These are phyloP conservation scores for Papilio glaucus DNA, from an alignment of 1,140 invertebrate species.

Conservation along the genomic window DNA sequence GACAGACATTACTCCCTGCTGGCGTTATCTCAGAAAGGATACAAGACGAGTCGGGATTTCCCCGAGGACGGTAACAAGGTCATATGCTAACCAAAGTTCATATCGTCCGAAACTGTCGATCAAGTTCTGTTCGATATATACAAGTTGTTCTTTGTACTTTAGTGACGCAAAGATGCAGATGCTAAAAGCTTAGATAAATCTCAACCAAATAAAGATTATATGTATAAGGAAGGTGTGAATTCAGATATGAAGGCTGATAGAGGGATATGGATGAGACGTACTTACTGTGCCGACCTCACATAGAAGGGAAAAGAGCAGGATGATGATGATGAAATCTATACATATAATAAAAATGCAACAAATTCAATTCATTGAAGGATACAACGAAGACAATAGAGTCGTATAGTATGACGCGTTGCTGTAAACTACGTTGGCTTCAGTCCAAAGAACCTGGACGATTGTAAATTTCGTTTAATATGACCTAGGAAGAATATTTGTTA, in stretches of 20 bases:
- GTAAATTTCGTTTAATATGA: slow-evolving; percentile 6
- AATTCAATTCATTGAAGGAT: neutral
- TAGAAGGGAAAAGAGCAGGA: no score
- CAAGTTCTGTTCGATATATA: neutral
- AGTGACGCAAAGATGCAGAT: no score
- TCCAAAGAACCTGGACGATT: neutral
- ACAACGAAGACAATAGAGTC: neutral
- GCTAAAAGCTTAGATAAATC: no score
- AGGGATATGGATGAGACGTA: no score
- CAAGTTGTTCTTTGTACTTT: neutral
- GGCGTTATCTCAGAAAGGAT: slow-evolving; percentile 27
- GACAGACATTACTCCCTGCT: neutral
- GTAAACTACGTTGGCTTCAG: neutral
- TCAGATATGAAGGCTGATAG: no score
- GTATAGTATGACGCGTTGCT: neutral
- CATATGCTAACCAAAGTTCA: slow-evolving; percentile 22
- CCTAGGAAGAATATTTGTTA: neutral
- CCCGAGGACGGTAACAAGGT: slow-evolving; percentile 29
- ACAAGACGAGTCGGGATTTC: slow-evolving; percentile 26
- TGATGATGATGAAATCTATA: neutral
- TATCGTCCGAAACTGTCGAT: slow-evolving; percentile 26
- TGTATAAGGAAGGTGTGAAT: no score
- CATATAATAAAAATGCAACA: neutral
- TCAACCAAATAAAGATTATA: no score
- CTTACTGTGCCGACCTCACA: no score